phyloP scores from a whole-genome alignment of 1,140 invertebrate species.

The Holotrichia oblita region DNA sequence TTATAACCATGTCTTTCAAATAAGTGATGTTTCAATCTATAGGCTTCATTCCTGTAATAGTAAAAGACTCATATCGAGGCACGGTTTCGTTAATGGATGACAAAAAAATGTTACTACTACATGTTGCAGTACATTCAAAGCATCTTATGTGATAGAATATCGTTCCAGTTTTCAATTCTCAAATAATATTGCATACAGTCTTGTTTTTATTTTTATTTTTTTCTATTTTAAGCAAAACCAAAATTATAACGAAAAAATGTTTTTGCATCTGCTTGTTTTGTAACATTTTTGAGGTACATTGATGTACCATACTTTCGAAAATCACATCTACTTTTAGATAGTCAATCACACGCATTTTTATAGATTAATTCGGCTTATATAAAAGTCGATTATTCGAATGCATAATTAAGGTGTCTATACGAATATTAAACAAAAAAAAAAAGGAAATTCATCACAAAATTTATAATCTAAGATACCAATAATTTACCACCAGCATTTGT shows the following conservation, averaged over 20 bases:
- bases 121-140: too few species aligned
- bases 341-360: slow-evolving; percentile 6
- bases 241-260: background rate
- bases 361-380: background rate
- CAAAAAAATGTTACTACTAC: too few species aligned
- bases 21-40: too few species aligned
- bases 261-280: background rate
- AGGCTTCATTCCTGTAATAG: too few species aligned
- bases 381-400: background rate
- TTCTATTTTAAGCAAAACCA: background rate
- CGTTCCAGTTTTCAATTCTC: too few species aligned
- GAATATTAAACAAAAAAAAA: background rate
- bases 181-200: too few species aligned
- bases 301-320: background rate
- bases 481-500: slow-evolving; percentile 22
- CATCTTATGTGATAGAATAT: too few species aligned
- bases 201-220: too few species aligned
- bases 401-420: background rate
- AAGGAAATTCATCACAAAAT: background rate
- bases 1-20: too few species aligned
- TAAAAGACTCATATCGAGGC: too few species aligned
- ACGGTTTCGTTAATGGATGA: too few species aligned
- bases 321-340: background rate
- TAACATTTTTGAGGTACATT: too few species aligned
- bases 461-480: background rate